A percentile compares a stretch with the other conserved stretches of the same genome.
phyloP scores from a whole-genome alignment of 2,113 vertebrate species.

The Anoura caudifer region DNA sequence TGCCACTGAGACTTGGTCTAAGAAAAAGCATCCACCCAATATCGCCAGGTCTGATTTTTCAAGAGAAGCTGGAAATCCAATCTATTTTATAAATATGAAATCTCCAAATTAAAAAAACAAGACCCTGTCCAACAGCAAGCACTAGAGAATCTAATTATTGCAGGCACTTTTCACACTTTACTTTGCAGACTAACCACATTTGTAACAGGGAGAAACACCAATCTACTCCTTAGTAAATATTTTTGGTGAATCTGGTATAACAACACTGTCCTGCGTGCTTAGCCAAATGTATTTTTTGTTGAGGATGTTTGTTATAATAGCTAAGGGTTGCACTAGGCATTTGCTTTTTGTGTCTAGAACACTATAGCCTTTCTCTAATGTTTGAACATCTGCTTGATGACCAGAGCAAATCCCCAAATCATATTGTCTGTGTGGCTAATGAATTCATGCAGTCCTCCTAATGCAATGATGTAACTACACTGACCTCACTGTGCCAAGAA shows the following conservation, averaged over 20 bases:
- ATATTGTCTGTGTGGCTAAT: constrained; percentile 16
- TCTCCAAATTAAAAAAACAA: not conserved
- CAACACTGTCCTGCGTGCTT: not conserved
- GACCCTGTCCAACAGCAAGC: not conserved
- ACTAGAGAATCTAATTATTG: not conserved
- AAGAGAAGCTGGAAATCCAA: not conserved
- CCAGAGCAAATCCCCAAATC: not conserved
- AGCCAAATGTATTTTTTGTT: not conserved
- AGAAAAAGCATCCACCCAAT: not conserved
- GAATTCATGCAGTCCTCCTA: not conserved
- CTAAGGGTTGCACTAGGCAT: not conserved
- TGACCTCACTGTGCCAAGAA: not conserved
- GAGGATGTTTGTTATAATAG: not conserved
- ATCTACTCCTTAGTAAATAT: not conserved
- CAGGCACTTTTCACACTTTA: not conserved
- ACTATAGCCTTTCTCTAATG: constrained; percentile 19
- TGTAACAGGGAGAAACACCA: not conserved
- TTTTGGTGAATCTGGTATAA: not conserved
- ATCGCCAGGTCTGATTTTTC: not conserved
- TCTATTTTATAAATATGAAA: not conserved
- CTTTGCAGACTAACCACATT: not conserved
- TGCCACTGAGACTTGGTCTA: not conserved
- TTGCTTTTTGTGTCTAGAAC: constrained; percentile 41
- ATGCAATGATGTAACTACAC: not conserved
- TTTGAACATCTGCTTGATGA: constrained; percentile 30